Evolutionary conservation across 2,888 invertebrate genomes (phyloP), one percentile per base, ranked within the genome.

Genomic region (Pachydiplax longipennis): DNA sequence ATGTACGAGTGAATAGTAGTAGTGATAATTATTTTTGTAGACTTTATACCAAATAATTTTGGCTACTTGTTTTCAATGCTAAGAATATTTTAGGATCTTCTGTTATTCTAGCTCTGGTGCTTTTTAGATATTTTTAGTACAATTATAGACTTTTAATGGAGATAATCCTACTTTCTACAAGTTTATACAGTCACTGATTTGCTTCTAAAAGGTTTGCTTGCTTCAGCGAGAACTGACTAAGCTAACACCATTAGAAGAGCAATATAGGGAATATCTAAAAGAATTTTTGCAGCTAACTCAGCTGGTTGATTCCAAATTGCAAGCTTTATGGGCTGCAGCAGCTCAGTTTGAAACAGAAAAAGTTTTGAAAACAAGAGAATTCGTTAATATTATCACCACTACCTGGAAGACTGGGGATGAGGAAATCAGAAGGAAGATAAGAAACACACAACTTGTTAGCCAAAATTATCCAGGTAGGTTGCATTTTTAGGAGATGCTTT

Each of bases 221-320:
- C 87, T 87, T 5, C 61, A 87, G 22, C 58, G 61, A 87, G 87
- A 87, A 37, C 22, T 87, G 6, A n/a, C 22, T 22, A 35, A 65
- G 61, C 65, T 87, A 37, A 18, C 37, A 22, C 37, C 87, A 3
- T 87, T 87, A 37, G 87, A 87, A 61, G 87, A 87, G 61, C 87
- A 87, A 12, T 61, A 87, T 61, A 87, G 61, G 2, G 87, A 87
- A 65, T 65, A 31, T 65, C 22, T 87, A 4, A 87, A 87, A 37
- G 87, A 87, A 37, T 87, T 87, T 31, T 65, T 87, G n/a, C 87
- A 87, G n/a, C 61, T 87, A 6, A 87, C 87, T 35, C 87, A 87
- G 13, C 40, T 87, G 65, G 87, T 87, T 61, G 87, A 87, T 87
- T 87, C 87, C 31, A 87, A 87, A 87, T 37, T 87, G 22, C 61